Conservation (phyloP, 2,113 vertebrate species). For the Columba livia region DNA sequence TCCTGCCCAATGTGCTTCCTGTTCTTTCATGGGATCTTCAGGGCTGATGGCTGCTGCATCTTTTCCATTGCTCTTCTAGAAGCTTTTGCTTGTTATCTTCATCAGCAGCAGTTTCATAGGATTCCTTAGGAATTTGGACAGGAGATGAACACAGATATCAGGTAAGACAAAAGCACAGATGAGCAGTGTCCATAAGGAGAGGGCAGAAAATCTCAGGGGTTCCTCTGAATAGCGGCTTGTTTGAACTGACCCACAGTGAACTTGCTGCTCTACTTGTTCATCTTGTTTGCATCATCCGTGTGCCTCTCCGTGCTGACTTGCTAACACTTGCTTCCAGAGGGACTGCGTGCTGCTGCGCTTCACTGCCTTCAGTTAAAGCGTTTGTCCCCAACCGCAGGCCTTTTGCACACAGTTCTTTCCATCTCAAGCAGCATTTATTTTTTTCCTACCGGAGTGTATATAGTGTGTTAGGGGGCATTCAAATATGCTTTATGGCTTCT, state of each 20-base stretch:
- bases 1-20: background rate
- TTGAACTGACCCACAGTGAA: background rate
- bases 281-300: background rate
- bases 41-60: background rate
- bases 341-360: background rate
- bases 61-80: rapidly evolving
- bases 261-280: background rate
- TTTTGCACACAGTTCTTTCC: background rate
- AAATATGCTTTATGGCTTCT: background rate
- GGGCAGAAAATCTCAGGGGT: background rate
- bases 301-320: background rate
- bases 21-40: background rate
- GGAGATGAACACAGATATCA: background rate
- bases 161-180: background rate
- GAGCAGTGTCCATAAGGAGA: background rate
- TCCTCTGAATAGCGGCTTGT: background rate
- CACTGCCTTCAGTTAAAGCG: background rate
- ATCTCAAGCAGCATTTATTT: background rate
- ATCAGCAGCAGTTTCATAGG: background rate
- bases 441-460: background rate
- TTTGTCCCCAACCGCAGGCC: background rate
- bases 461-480: background rate
- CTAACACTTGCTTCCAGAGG: background rate
- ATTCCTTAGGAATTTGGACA: background rate
- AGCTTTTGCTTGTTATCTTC: background rate